Base-by-base conservation (phyloP, 30 jellyfish, hydroid and myxozoan species). In the Catostylus mosaicus region DNA sequence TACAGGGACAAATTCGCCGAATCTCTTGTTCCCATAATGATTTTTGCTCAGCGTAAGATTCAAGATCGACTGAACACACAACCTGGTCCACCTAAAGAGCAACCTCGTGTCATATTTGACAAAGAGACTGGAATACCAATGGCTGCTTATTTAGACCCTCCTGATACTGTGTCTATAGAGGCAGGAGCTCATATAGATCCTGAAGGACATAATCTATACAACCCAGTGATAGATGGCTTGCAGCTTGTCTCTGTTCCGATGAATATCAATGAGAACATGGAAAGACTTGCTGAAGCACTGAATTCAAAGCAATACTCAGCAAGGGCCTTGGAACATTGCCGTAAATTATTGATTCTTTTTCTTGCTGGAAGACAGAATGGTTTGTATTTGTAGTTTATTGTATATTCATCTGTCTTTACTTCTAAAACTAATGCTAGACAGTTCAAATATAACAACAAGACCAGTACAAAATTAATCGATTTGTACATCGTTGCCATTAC, bases 111-210 rank as follows among this genome's bases (percentile, higher is more conserved):
- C 43, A 66, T 69, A 3, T 82, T 81, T 64, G 94, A 81, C 74
- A 50, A 59, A 68, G 86, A 61, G 57, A 81, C 94, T 35, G 97
- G 97, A 24, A 67, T 82, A 32, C 91, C 94, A n/a, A 20, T 75
- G 38, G 84, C 88, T 16, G 90, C 84, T 32, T 54, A 46, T 68
- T 40, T 73, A 24, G 91, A 80, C 76, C 63, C 81, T 4, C 83
- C 86, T 29, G 87, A 77, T 23, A 57, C 68, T 4, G 61, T 48
- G 16, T 79, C 90, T 0, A 89, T 89, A 10, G 97, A 89, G 54
- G 83, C 86, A 23, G 97, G 97, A 29, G 97, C 94, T 40, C 94
- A 81, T 57, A 89, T 89, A 27, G 97, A 89, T 66, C 97, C 97
- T 8, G 94, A 81, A 60, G 94, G 94, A 16, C 90, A 74, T 60